These are phyloP conservation scores for Osmerus mordax DNA, from an alignment of 2,113 vertebrate species.

Conservation along the genomic window DNA sequence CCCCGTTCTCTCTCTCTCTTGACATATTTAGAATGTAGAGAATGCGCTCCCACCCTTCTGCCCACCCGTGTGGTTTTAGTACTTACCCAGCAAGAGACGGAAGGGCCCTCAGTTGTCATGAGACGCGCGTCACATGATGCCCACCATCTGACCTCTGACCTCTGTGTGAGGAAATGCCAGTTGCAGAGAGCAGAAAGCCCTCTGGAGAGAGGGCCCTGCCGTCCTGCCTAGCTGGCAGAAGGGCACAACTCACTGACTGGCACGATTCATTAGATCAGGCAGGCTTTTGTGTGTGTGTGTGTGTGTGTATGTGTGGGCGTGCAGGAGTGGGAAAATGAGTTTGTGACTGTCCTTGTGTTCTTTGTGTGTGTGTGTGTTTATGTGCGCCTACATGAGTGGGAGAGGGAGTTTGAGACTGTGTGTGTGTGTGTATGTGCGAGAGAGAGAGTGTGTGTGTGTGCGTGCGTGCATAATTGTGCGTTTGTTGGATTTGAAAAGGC, in stretches of 20 bases:
- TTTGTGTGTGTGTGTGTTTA: too few species aligned
- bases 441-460: not conserved
- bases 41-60: conserved; percentile 18
- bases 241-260: not conserved
- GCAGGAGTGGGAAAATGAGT: not conserved
- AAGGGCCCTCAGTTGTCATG: conserved; percentile 35
- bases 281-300: not conserved
- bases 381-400: not conserved
- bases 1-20: not conserved
- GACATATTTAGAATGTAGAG: conserved; percentile 1
- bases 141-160: conserved; percentile 43
- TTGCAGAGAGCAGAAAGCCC: conserved; percentile 34
- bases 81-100: conserved; percentile 11
- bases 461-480: not conserved
- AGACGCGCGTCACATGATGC: conserved; percentile 42
- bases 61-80: conserved; percentile 16
- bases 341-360: too few species aligned
- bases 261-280: conserved; percentile 2
- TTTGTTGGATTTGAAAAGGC: conserved; percentile 13
- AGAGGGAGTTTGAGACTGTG: not conserved
- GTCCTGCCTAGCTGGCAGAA: not conserved
- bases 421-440: not conserved
- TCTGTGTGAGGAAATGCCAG: conserved; percentile 30
- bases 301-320: not conserved
- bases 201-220: conserved; percentile 24